Base-by-base conservation (phyloP, 2,797 vertebrate species). In the Neostethus bicornis region DNA sequence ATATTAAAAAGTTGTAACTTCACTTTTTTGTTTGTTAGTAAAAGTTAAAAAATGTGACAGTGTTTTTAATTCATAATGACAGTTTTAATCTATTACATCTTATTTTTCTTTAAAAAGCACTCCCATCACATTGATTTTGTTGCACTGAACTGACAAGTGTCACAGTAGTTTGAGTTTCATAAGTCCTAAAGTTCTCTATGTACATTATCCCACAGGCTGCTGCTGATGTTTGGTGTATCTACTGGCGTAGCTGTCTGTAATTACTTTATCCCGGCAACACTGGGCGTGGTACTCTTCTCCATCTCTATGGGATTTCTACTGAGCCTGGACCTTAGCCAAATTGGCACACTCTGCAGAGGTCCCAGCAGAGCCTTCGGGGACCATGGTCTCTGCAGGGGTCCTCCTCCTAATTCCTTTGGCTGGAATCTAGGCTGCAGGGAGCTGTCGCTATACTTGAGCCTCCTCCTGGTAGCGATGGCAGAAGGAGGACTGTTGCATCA, bases 241-340 rank as follows among this genome's bases (percentile, higher is more conserved):
- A 77, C 91, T 44, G 89, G 90, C 70, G 87, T 95, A 48, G 90
- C 93, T 64, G 70, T 93, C 71, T 92, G 92, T 51, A 92, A 96
- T 4, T 97, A 94, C 88, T 97, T 98, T 88, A 95, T 99, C 86
- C 94, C 95, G 12, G 95, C 91, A 77, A 86, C 95, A 21, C 71
- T 96, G 62, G 94, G 93, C 67, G 90, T 94, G 67, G 93, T 97
- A 80, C 91, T 98, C 71, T 96, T 98, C 89, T 95, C 95, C 76
- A 90, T 93, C 78, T 93, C 93, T 73, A 91, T 87, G 90, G 97
- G 97, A 49, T 98, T 96, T 88, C 87, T 96, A 66, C 90, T 98
- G 76, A 99, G 97, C 88, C 93, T 96, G 90, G 95, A 98, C 79
- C 89, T 96, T 73, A 93, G 91, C 17, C 93, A 96, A 85, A 65